Evolutionary conservation across 2,888 invertebrate genomes (phyloP), one percentile per base, ranked within the genome.

Genomic region (Clepsis dumicolana): DNA sequence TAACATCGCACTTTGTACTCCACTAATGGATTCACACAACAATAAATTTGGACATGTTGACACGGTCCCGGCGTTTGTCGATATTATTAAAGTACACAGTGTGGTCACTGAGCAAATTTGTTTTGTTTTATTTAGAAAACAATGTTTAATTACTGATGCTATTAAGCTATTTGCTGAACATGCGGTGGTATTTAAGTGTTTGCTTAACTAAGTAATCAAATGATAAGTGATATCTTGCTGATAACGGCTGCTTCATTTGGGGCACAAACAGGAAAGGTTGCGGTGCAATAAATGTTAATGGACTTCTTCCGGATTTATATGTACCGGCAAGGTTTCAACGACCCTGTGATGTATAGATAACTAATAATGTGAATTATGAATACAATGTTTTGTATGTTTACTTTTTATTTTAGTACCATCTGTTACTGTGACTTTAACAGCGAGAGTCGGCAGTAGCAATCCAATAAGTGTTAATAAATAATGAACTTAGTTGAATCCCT

Each of bases 11-110:
- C 68, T 69, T 64, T 64, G 64, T 53, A 41, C 64, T 60, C 75
- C 72, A 71, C 74, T 77, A 80, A 80, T 83, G 81, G 81, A 82
- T 85, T 82, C 82, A 80, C 78, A 74, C 75, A 76, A 83, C 80
- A 79, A 87, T 90, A 89, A 88, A 90, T 90, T 90, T 87, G 72
- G 80, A 83, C 77, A 82, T 86, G 86, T 86, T 87, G 87, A 87
- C 88, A 86, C 79, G 73, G 73, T 80, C 52, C 77, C 77, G 80
- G 76, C 81, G 83, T 91, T 91, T 90, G 83, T 84, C 75, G 75
- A 81, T 84, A 86, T 88, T 89, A 89, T 88, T 87, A 83, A 73
- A 75, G 78, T 86, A 86, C 88, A 90, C 86, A 86, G 70, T 77
- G 79, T 80, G 88, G 88, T 89, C 88, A 86, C 82, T 84, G 80